These are phyloP conservation scores for Ctenicera cuprea DNA, from an alignment of 2,888 invertebrate species.

Conservation along the genomic window DNA sequence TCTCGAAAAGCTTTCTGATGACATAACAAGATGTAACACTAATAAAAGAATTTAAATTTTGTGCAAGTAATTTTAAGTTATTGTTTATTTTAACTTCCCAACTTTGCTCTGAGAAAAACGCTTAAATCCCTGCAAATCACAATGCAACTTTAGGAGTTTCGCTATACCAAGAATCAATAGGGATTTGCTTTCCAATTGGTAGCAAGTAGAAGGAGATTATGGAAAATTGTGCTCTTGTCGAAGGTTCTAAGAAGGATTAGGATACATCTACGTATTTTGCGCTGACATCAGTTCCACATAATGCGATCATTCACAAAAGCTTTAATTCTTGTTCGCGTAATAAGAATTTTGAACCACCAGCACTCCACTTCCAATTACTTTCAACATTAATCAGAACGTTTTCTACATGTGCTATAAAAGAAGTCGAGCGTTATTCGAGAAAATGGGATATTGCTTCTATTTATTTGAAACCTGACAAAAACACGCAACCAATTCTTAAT, in stretches of 20 bases:
- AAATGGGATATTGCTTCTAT: slow-evolving; percentile 15
- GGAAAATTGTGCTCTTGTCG: slow-evolving; percentile 42
- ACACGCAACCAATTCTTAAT: slow-evolving; percentile 4
- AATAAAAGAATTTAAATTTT: neutral
- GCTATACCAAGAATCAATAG: slow-evolving; percentile 31
- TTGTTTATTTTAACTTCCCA: neutral
- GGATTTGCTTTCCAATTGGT: slow-evolving; percentile 38
- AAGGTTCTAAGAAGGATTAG: slow-evolving; percentile 40
- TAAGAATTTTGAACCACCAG: slow-evolving; percentile 16
- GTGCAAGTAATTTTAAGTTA: neutral
- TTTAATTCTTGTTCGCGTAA: slow-evolving; percentile 7
- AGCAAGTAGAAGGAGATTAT: slow-evolving; percentile 40
- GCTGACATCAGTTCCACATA: slow-evolving; percentile 28
- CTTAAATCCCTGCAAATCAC: slow-evolving; percentile 14
- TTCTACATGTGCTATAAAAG: slow-evolving; percentile 24
- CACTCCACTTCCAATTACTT: slow-evolving; percentile 23
- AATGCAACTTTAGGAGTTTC: slow-evolving; percentile 33
- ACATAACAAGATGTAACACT: neutral
- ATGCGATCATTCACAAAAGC: neutral
- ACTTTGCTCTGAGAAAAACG: neutral
- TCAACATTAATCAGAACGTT: slow-evolving; percentile 25
- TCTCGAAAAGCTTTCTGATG: neutral
- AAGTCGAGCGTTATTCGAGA: slow-evolving; percentile 20
- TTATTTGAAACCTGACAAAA: slow-evolving; percentile 18
- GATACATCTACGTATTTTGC: slow-evolving; percentile 36